Percentiles rank a stretch among this genome's conserved stretches.
phyloP scores from a whole-genome alignment of 2,888 invertebrate genomes.

The Acanthosoma haemorrhoidale region DNA sequence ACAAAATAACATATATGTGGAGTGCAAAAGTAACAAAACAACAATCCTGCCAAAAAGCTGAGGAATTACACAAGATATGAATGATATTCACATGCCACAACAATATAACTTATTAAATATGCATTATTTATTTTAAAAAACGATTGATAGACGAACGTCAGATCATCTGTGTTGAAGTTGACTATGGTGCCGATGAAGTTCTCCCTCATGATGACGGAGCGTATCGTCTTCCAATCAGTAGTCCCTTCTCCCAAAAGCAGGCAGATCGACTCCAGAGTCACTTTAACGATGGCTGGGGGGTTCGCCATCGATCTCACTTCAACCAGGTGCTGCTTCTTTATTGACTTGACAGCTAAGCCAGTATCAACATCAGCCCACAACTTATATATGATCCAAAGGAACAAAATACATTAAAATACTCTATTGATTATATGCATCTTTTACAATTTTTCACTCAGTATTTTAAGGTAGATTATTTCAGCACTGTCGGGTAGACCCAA shows the following conservation, averaged over 20 bases:
- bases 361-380: not conserved
- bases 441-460: not conserved
- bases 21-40: conserved; percentile 8
- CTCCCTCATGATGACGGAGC: conserved; percentile 95
- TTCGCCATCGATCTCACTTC: conserved; percentile 98
- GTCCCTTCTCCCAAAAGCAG: conserved; percentile 95
- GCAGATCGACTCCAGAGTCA: conserved; percentile 97
- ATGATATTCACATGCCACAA: not conserved
- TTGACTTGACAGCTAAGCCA: conserved; percentile 87
- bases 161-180: conserved; percentile 97
- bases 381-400: not conserved
- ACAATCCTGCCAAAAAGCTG: conserved; percentile 22
- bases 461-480: too few species aligned
- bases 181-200: conserved; percentile 98
- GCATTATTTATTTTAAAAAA: not conserved
- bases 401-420: not conserved
- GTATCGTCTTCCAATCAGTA: conserved; percentile 95
- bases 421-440: not conserved
- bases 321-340: conserved; percentile 97
- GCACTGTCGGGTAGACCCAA: too few species aligned
- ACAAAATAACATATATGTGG: not conserved
- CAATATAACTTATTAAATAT: not conserved
- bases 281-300: conserved; percentile 94
- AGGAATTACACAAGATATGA: not conserved
- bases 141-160: conserved; percentile 69